Base-by-base conservation (phyloP, 1,140 invertebrate species). In the Heliconius himera region DNA sequence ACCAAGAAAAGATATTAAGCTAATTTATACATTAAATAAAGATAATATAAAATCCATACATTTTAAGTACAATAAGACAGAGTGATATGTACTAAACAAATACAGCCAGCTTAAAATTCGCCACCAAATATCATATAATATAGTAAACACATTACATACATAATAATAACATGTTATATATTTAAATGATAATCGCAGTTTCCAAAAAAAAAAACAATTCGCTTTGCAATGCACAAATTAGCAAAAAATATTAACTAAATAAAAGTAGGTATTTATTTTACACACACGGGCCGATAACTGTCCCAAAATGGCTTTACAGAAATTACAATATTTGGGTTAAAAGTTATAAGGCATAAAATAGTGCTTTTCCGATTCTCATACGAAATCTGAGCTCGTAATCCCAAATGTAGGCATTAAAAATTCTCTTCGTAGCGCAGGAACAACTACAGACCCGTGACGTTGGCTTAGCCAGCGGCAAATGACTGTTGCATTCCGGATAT, bases 401-500 rank as follows among this genome's bases (percentile, higher is more conserved):
- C 9, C 54, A 33, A 66, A 76, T 76, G 75, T 76, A 70, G 75
- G 75, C 75, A 76, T 76, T 70, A 77, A 77, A 77, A 71, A 77
- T 77, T 77, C 76, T 71, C 76, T 71, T 78, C 51, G 49, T 73
- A 72, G 77, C 38, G 26, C 33, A 72, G 70, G 41, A 56, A 33
- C 78, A 79, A 74, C 73, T 46, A 81, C 75, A 81, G 77, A 74
- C 56, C 56, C 70, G 70, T 70, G 56, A 38, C 51, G 36, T 73
- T 49, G 71, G 74, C 74, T 73, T 77, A 77, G 71, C 56, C 66
- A 74, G 33, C 75, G 56, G 79, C 79, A 77, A 81, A 81, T 76
- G 79, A 81, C 76, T 81, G 71, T 77, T 77, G 79, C 73, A 74
- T 54, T 81, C 29, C 33, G 70, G 36, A 76, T 72, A 76, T 80